Evolutionary conservation across 2,797 vertebrate species (phyloP), one percentile per base, ranked within the genome.

Genomic region (Brotula barbata): DNA sequence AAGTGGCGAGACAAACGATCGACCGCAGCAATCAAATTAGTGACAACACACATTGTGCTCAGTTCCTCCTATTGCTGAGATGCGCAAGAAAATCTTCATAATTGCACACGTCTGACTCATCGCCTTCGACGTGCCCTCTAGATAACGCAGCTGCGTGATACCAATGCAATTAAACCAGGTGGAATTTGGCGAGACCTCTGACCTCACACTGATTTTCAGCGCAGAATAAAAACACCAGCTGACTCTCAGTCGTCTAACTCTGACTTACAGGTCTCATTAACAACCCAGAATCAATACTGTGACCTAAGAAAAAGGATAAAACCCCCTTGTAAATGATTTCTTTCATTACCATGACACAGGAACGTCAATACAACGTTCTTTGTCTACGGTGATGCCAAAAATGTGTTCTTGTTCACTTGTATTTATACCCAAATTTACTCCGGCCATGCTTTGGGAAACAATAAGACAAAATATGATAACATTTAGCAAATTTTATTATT

Each of bases 21-120:
- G 40, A 82, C 78, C 53, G 49, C 44, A 41, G 63, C 22, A 61
- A 80, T 76, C 53, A 73, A 78, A 82, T 81, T 73, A 70, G 55
- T 21, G 49, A 54, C 58, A 65, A 64, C 44, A 64, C 33, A 42
- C 66, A 72, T 55, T 67, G 73, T 44, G 59, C 72, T 75, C 46
- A 23, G 49, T 75, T 78, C 55, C 51, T 39, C 46, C 54, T 66
- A 64, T 58, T 75, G 73, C 74, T 77, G 73, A 80, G 54, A 57
- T 39, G 21, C 25, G 52, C 67, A 62, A 40, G 56, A 78, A 68
- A 45, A 57, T 62, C 12, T 59, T 81, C 42, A 75, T 83, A 75
- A 81, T 78, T 80, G 52, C 52, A 64, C 34, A 36, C 34, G 34
- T 3, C 15, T 3, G 13, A 39, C 6, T 39, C 66, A 36, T 7